Evolutionary conservation across 2,797 vertebrate species (phyloP).

Genomic region (Prionace glauca): DNA sequence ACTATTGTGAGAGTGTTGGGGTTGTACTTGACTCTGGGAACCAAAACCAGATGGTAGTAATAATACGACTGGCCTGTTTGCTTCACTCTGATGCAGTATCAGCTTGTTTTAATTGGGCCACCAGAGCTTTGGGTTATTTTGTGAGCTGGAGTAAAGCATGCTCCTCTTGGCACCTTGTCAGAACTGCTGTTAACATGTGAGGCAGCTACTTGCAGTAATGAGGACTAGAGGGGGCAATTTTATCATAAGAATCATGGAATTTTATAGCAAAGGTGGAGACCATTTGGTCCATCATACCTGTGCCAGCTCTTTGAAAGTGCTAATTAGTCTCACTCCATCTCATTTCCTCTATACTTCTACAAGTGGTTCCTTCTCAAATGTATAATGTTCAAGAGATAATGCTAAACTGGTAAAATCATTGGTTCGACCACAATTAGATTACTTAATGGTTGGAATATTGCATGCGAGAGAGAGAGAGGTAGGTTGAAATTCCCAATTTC

Average conservation of each 20-base stretch:
- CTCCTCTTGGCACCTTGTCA: not conserved
- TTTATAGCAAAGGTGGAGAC: not conserved
- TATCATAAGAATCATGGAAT: not conserved
- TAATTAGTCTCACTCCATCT: no score
- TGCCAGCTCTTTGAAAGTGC: no score
- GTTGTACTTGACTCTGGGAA: not conserved
- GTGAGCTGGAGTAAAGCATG: not conserved
- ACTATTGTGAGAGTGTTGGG: not conserved
- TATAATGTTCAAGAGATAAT: no score
- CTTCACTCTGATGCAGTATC: not conserved
- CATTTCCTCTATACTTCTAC: no score
- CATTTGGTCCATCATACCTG: not conserved
- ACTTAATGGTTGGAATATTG: no score
- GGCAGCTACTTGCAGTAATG: not conserved
- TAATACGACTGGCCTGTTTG: not conserved
- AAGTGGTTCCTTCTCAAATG: no score
- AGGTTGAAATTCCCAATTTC: no score
- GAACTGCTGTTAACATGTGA: not conserved
- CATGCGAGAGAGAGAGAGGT: no score
- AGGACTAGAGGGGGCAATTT: not conserved
- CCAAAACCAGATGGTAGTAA: not conserved
- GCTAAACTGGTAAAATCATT: no score
- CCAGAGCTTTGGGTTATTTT: not conserved
- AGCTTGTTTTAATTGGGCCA: not conserved
- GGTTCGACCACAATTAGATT: no score